These are phyloP conservation scores for Trachythela sp. DNA, from an alignment of 64 coral and sea anemone genomes.

Conservation along the genomic window DNA sequence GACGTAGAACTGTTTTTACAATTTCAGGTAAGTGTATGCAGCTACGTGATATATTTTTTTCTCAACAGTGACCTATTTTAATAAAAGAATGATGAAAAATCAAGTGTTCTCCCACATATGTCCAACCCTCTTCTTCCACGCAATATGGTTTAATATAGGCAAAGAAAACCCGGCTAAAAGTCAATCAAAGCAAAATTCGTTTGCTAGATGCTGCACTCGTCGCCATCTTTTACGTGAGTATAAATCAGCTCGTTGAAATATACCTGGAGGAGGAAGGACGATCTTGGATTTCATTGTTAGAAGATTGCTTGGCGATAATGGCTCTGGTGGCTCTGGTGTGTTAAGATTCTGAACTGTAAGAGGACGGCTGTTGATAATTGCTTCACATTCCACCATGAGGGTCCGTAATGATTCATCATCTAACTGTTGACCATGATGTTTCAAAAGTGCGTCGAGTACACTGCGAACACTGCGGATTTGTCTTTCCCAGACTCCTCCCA, in stretches of 20 bases:
- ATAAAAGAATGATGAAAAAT: no score
- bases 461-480: not conserved
- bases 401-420: slow-evolving; percentile 22
- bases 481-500: slow-evolving; percentile 23
- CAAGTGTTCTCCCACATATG: no score
- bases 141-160: no score
- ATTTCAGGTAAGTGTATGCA: no score
- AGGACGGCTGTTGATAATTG: not conserved
- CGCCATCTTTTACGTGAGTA: not conserved
- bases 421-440: not conserved
- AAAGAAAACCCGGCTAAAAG: no score
- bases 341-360: no score
- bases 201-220: not conserved
- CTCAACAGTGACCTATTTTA: no score
- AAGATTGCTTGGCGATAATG: not conserved
- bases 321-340: not conserved
- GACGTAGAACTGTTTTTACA: no score
- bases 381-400: slow-evolving; percentile 33
- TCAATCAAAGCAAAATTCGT: not conserved
- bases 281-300: not conserved
- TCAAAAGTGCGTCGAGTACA: not conserved
- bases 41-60: no score
- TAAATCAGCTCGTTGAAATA: not conserved
- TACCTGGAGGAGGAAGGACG: not conserved
- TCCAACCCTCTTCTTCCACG: no score